Base-by-base conservation (phyloP, 2,888 invertebrate genomes). In the Agelastica alni region DNA sequence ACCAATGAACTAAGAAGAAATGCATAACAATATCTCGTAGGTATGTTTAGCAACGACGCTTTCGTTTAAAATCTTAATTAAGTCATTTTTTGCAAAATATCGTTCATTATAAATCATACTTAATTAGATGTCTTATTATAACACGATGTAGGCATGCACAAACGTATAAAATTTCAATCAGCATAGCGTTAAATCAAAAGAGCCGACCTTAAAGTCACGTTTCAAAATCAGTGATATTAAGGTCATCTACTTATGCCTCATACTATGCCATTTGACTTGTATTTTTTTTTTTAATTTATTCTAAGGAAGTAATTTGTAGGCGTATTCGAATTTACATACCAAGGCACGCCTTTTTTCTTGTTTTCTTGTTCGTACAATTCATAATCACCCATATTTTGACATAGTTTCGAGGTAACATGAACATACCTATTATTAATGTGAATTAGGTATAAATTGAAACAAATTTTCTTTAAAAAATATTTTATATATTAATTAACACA, bases 301-400 rank as follows among this genome's bases (percentile, higher is more conserved):
- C 34, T 17, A 22, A 51, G 44, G 45, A 51, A 42, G 44, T 32
- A 43, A 56, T 32, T 45, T 43, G 56, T 51, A 36, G 57, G 57
- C 57, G 53, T 46, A 17, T 13, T 16, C 34, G 20, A 49, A 58
- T 58, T 53, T 51, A 26, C 49, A 57, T 53, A 37, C 37, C 32
- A 10, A 42, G 47, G 37, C 56, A 39, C 51, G 20, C 45, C 45
- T 30, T 51, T 46, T 26, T 37, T 51, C 39, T 39, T 30, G 34
- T 47, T 26, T 30, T 34, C 18, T n/a, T 10, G 18, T 10, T 12
- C 6, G 12, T 12, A 10, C 14, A 39, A 39, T 39, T 39, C 12
- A 39, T 39, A 39, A 39, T 18, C 18, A 37, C 12, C 10, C 18
- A 37, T 36, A 36, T 36, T 36, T 34, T 34, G 13, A 34, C 32